Percentiles rank a stretch among this genome's conserved stretches.
These are phyloP conservation scores for Listronotus bonariensis DNA, from an alignment of 1,140 invertebrate genomes.

Conservation along the genomic window DNA sequence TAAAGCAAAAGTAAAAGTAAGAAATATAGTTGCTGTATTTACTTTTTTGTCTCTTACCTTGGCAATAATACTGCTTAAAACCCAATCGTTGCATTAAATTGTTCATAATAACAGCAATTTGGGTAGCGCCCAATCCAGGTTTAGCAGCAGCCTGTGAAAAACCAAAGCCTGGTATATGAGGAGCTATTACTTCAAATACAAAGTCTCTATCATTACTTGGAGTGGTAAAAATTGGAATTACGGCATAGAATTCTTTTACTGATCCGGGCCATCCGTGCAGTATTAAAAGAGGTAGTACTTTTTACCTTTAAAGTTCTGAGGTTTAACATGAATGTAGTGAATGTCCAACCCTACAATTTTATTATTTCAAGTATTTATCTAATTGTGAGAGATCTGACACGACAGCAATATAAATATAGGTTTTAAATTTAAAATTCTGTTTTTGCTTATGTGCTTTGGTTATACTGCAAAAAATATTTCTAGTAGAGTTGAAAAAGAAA, in stretches of 20 bases:
- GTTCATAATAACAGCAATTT: conserved; percentile 74
- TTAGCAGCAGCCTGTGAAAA: conserved; percentile 73
- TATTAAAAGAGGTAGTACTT: conserved; percentile 67
- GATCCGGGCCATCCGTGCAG: conserved; percentile 91
- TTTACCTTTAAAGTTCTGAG: conserved; percentile 50
- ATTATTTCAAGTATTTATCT: too few species aligned
- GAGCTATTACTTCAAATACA: conserved; percentile 79
- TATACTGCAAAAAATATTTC: too few species aligned
- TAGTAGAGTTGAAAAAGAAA: too few species aligned
- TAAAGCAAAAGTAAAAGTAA: too few species aligned
- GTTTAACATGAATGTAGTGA: conserved; percentile 68
- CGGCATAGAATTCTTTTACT: conserved; percentile 31
- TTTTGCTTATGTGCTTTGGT: too few species aligned
- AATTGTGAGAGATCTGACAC: too few species aligned
- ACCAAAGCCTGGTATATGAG: conserved; percentile 77
- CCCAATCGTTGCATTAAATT: conserved; percentile 83
- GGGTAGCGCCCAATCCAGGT: conserved; percentile 64
- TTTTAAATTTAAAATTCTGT: too few species aligned
- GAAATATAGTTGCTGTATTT: too few species aligned
- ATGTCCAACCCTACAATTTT: conserved; percentile 46
- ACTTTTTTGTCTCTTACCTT: conserved; percentile 70
- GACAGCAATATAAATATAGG: too few species aligned
- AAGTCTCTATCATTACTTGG: conserved; percentile 59
- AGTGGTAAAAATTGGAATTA: conserved; percentile 71
- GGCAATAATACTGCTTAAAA: conserved; percentile 74